These are phyloP conservation scores for Rattus rattus DNA, from an alignment of 2,113 vertebrate species.

Conservation along the genomic window DNA sequence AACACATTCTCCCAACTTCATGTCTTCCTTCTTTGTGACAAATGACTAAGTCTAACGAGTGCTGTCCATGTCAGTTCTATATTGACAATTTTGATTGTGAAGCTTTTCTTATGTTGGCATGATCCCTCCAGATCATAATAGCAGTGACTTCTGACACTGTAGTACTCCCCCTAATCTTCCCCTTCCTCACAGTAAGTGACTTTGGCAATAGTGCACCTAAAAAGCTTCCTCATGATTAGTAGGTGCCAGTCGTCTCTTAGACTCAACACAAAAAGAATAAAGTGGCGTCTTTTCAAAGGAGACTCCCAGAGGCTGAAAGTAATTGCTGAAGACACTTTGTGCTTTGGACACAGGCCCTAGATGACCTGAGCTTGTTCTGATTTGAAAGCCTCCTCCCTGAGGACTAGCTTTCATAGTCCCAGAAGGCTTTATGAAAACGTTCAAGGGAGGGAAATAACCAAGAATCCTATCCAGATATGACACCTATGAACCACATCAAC, in stretches of 20 bases:
- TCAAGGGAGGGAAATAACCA: background rate
- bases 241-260: background rate
- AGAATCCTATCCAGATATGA: background rate
- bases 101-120: background rate
- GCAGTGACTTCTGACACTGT: background rate
- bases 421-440: background rate
- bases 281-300: background rate
- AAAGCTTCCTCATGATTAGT: background rate
- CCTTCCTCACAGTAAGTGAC: background rate
- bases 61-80: background rate
- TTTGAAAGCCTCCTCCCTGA: background rate
- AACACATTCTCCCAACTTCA: background rate
- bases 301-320: background rate
- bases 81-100: background rate
- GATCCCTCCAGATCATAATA: background rate
- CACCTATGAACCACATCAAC: background rate
- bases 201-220: background rate
- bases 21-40: background rate
- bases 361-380: background rate
- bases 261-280: background rate
- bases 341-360: background rate
- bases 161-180: background rate
- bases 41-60: background rate
- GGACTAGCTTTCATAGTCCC: background rate
- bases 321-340: background rate